phyloP scores from a whole-genome alignment of 2,113 vertebrate genomes.

The Myxocyprinus asiaticus region DNA sequence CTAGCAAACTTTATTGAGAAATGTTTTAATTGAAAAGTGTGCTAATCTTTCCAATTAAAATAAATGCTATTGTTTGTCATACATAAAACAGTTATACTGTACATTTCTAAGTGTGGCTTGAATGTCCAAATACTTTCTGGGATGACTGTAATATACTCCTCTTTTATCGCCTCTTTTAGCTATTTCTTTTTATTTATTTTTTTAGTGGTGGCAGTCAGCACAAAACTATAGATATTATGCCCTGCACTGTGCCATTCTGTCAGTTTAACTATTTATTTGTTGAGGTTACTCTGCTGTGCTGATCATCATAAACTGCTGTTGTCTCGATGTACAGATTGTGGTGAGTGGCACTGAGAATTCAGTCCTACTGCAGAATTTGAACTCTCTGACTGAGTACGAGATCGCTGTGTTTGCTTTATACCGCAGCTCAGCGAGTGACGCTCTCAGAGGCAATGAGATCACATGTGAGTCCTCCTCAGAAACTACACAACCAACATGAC shows the following conservation, averaged over 20 bases:
- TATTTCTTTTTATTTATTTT: not conserved
- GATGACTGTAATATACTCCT: too few relatives aligned
- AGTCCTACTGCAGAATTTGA: constrained; percentile 83
- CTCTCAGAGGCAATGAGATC: constrained; percentile 85
- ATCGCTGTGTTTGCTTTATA: constrained; percentile 91
- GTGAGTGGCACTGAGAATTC: constrained; percentile 83
- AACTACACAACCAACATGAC: not conserved
- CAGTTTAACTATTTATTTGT: not conserved
- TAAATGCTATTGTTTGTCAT: too few relatives aligned
- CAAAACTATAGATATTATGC: constrained; percentile 8
- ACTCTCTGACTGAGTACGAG: constrained; percentile 90
- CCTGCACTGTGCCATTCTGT: not conserved
- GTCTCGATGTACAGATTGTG: constrained; percentile 74
- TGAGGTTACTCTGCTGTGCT: constrained; percentile 6
- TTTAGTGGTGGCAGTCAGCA: too few relatives aligned
- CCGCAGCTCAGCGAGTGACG: constrained; percentile 81
- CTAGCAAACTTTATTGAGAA: too few relatives aligned
- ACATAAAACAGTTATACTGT: too few relatives aligned
- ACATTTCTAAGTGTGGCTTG: too few relatives aligned
- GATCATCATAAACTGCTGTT: constrained; percentile 2
- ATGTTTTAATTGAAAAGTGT: too few relatives aligned
- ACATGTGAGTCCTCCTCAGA: constrained; percentile 79
- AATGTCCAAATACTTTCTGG: too few relatives aligned
- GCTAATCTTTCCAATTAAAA: too few relatives aligned
- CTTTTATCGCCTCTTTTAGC: not conserved